Evolutionary conservation across 1,140 invertebrate species (phyloP), one percentile per base, ranked within the genome.

Genomic region (Tetramorium simillimum): DNA sequence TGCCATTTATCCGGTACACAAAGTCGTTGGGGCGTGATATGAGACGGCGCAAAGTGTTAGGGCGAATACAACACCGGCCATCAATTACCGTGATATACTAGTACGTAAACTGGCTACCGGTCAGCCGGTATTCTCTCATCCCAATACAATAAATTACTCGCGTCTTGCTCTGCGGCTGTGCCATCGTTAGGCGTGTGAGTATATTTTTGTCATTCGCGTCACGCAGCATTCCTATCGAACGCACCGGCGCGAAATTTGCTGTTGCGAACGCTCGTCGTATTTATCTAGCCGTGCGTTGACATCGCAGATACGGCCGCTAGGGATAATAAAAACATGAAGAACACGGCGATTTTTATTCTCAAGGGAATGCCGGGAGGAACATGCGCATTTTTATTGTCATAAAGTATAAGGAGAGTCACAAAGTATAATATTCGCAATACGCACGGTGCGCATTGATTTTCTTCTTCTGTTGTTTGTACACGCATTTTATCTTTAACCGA

Each of bases 71-170:
- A 43, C 14, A 28, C 14, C 37, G 10, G 60, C 58, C 80, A 87
- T 89, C 75, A 73, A 90, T 90, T 90, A 90, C 43, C 51, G 24
- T 80, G 78, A 89, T 87, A 87, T 87, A 87, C 63, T 49, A 56
- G 28, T 73, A 72, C 58, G 24, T 75, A 60, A 60, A 24, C 28
- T 28, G 43, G 69, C 88, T 87, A 85, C 86, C 43, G 73, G 65
- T 76, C 28, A 49, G 46, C 63, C 40, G 58, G 40, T 53, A 72
- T 85, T 33, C 63, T 67, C 63, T 67, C 53, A 72, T 87, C 58
- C 21, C 43, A 18, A 9, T 12, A 37, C 53, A 49, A 75, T 80
- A 87, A 87, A 80, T 89, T 76, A 63, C 12, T 49, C 51, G 12
- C 51, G 21, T 28, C 16, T 51, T 18, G 24, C 37, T 76, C 51